These are phyloP conservation scores for Gymnogyps californianus DNA, from an alignment of 2,113 vertebrate species.

Conservation along the genomic window DNA sequence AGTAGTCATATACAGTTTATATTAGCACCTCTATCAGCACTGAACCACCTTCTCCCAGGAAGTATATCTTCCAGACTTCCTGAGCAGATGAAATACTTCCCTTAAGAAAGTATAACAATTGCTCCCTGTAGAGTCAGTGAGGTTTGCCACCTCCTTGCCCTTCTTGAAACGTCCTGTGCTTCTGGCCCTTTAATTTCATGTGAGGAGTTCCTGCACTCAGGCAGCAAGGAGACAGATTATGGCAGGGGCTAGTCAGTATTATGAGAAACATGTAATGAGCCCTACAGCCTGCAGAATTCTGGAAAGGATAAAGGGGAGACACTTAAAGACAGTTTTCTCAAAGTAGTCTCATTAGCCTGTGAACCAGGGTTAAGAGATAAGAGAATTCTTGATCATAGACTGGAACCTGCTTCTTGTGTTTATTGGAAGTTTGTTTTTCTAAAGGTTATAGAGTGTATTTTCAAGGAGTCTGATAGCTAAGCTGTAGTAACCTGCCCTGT, in stretches of 20 bases:
- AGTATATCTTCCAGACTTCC: not conserved
- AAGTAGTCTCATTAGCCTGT: not conserved
- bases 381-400: not conserved
- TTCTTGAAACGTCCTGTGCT: not conserved
- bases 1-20: not conserved
- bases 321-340: not conserved
- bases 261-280: not conserved
- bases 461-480: not conserved
- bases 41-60: not conserved
- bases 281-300: not conserved
- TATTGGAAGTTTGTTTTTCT: slow-evolving; percentile 13
- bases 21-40: not conserved
- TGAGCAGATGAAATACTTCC: not conserved
- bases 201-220: not conserved
- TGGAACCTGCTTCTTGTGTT: not conserved
- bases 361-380: not conserved
- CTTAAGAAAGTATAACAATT: not conserved
- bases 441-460: not conserved
- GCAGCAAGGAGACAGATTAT: not conserved
- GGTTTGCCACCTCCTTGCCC: not conserved
- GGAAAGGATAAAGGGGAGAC: not conserved
- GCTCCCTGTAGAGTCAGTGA: not conserved
- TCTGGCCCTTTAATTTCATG: not conserved
- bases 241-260: not conserved
- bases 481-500: not conserved